Base-by-base conservation (phyloP, 2,113 vertebrate species). In the Anarrhichthys ocellatus region DNA sequence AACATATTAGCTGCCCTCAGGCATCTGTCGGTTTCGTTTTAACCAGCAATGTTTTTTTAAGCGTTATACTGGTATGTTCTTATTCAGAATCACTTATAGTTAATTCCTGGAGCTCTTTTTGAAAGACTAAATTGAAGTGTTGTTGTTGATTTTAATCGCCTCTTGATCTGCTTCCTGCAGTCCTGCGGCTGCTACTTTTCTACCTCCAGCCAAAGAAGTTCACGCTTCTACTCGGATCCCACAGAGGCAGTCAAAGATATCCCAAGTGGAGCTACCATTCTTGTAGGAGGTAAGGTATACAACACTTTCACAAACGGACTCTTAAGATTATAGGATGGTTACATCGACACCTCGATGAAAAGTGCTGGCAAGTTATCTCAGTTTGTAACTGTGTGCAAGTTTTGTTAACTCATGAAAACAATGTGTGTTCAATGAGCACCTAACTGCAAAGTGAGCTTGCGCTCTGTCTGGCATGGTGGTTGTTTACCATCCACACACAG, bases 191-290 rank as follows among this genome's bases (percentile, higher is more conserved):
- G 95, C 84, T 95, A 91, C 93, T 97, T 99, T 91, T 99, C 97
- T 27, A 97, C 96, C 18, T 97, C 96, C 74, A 85, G 17, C 64
- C 74, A 69, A 46, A 92, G 59, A 70, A 94, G 89, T 24, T 96
- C 97, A 17, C 90, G 93, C 81, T 99, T 99, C 92, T 99, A 97
- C 87, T 92, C 91, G 0, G 95, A 97, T 88, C 92, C 98, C 0
- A 88, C 95, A 38, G 97, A 98, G 64, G 98, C 97, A n/a, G 96
- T 99, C 8, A 98, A 96, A 94, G 98, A 99, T 82, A 97, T 99
- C 84, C 96, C 96, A 0, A 87, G 95, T 89, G 97, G 97, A 27
- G 93, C 97, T 2, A 99, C 96, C 0, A 2, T 99, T 73, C 96
- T 99, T 56, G 97, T 99, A 83, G 98, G 98, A 93, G 98, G 98